Conservation (phyloP, 1,140 invertebrate genomes). For the Dolichoris vasculosae region DNA sequence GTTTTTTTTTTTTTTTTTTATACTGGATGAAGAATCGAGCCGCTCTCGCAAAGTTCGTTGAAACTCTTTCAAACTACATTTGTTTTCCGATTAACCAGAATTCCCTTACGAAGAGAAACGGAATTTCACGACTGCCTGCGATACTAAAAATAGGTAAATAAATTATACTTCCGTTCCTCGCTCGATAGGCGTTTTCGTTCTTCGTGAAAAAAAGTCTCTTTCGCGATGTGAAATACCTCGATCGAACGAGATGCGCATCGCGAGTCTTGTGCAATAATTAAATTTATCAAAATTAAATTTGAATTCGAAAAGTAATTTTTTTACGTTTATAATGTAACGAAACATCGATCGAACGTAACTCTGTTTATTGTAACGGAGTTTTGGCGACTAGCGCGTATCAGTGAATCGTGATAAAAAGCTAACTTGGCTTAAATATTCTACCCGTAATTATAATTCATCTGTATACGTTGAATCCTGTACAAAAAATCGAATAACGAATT, state of each 20-base stretch:
- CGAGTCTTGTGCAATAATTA: too few species aligned
- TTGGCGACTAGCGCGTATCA: neutral
- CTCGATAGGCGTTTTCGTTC: slow-evolving; percentile 4
- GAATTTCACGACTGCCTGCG: neutral
- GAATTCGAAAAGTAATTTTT: neutral
- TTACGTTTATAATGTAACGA: neutral
- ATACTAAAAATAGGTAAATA: neutral
- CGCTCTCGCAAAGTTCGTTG: neutral
- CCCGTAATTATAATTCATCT: neutral
- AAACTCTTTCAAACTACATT: slow-evolving; percentile 28
- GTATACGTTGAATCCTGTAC: too few species aligned
- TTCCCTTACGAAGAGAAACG: neutral
- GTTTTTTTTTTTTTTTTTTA: neutral
- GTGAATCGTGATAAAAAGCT: neutral
- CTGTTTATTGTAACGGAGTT: neutral
- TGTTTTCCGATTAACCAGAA: slow-evolving; percentile 2
- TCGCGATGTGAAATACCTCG: too few species aligned
- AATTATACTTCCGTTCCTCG: neutral
- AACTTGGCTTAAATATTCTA: neutral
- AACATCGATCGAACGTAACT: neutral
- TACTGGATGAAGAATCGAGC: too few species aligned
- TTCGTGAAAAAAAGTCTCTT: too few species aligned
- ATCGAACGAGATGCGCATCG: too few species aligned
- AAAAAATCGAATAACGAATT: neutral
- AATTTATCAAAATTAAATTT: too few species aligned